Conservation (phyloP, 2,888 invertebrate species). For the Ypsolopha scabrella region DNA sequence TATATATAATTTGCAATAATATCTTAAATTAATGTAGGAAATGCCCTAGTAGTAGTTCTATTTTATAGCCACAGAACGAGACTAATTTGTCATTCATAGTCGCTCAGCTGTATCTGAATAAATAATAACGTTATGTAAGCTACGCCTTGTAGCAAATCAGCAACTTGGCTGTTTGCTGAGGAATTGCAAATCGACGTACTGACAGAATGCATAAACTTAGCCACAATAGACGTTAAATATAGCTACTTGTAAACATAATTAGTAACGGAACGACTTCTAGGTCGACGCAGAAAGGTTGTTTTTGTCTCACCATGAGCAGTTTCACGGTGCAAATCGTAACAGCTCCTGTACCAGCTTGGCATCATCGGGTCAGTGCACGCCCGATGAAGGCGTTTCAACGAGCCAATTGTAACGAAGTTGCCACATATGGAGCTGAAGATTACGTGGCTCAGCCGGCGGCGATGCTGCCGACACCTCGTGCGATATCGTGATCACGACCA, state of each 20-base stretch:
- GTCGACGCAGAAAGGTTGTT: slow-evolving; percentile 5
- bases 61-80: too few relatives aligned
- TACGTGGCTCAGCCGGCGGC: slow-evolving; percentile 12
- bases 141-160: slow-evolving; percentile 35
- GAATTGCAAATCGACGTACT: slow-evolving; percentile 13
- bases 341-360: slow-evolving; percentile 9
- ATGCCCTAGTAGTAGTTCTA: too few relatives aligned
- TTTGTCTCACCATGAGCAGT: slow-evolving; percentile 3
- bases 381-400: not conserved
- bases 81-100: slow-evolving; percentile 4
- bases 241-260: not conserved
- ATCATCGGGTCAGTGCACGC: not conserved
- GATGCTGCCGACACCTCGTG: slow-evolving; percentile 8
- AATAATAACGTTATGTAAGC: slow-evolving; percentile 37
- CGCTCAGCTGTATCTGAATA: not conserved
- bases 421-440: slow-evolving; percentile 21
- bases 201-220: not conserved
- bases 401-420: slow-evolving; percentile 11
- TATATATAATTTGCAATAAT: too few relatives aligned
- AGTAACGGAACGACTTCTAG: not conserved
- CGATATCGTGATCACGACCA: slow-evolving; percentile 19
- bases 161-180: slow-evolving; percentile 31
- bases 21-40: too few relatives aligned
- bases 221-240: not conserved
- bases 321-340: slow-evolving; percentile 16